Conservation (phyloP, 2,888 invertebrate genomes). For the Marasmarcha lunaedactyla region DNA sequence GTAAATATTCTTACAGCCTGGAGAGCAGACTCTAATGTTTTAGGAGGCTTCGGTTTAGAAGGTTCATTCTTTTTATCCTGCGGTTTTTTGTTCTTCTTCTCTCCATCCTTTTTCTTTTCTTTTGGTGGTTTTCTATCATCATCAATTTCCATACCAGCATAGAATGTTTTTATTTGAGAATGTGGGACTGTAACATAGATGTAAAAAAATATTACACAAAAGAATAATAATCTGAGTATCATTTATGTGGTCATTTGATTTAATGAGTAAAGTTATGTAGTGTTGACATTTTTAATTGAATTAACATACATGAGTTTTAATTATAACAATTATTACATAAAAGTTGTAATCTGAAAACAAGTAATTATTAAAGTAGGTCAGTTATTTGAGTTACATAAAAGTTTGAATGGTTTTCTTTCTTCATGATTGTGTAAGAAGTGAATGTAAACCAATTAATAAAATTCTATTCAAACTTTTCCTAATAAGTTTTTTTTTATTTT, state of each 20-base stretch:
- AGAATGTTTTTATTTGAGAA: conserved; percentile 76
- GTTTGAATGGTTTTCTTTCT: too few species aligned
- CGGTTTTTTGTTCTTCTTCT: conserved; percentile 52
- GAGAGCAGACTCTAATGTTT: conserved; percentile 74
- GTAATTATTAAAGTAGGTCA: too few species aligned
- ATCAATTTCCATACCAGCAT: conserved; percentile 72
- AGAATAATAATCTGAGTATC: conserved; percentile 4
- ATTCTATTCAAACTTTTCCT: too few species aligned
- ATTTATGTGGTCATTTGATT: too few species aligned
- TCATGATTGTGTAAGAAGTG: too few species aligned
- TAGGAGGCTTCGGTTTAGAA: conserved; percentile 74
- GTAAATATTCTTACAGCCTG: conserved; percentile 56
- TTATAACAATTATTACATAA: conserved; percentile 14
- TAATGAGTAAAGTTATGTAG: too few species aligned
- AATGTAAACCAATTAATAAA: too few species aligned
- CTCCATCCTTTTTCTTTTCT: conserved; percentile 60
- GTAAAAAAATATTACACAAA: conserved; percentile 5
- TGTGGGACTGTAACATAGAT: conserved; percentile 69
- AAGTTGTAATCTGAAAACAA: conserved; percentile 10
- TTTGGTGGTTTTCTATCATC: conserved; percentile 71
- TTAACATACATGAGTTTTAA: not conserved
- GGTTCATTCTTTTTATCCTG: conserved; percentile 65
- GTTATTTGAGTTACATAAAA: too few species aligned
- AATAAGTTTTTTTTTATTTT: too few species aligned
- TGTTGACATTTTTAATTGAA: too few species aligned